phyloP scores from a whole-genome alignment of 2,113 vertebrate species.

The Pogonocichla stellata region DNA sequence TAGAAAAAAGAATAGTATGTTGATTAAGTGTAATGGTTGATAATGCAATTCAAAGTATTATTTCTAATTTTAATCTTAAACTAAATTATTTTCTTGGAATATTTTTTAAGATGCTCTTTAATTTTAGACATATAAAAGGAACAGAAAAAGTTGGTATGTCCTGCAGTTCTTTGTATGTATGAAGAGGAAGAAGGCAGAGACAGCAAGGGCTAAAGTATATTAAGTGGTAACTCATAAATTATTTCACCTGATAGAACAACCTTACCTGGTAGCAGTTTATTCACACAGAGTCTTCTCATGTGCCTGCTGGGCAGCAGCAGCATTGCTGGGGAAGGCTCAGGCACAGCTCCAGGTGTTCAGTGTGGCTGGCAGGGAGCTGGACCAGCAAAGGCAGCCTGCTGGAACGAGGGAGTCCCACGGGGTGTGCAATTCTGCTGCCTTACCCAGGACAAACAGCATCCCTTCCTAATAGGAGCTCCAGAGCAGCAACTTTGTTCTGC shows the following conservation, averaged over 20 bases:
- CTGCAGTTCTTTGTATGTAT: background rate
- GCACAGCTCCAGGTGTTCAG: fast-evolving
- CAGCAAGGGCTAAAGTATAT: background rate
- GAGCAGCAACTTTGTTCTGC: background rate
- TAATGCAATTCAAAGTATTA: background rate
- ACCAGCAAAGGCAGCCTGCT: background rate
- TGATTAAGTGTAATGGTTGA: background rate
- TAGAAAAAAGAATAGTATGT: background rate
- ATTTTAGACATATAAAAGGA: background rate
- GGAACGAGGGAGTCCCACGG: background rate
- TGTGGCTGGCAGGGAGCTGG: background rate
- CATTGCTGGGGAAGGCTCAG: background rate
- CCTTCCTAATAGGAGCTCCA: background rate
- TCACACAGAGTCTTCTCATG: background rate
- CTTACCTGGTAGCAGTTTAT: background rate
- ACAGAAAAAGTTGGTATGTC: background rate
- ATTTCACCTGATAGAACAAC: background rate
- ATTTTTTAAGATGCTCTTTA: background rate
- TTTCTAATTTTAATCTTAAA: background rate
- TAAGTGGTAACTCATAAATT: background rate
- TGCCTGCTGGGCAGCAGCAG: background rate
- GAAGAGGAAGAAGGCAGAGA: background rate
- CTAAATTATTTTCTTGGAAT: background rate
- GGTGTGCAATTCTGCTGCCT: background rate
- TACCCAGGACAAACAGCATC: background rate